Base-by-base conservation (phyloP, 1,140 invertebrate species). In the Agraylea sexmaculata region DNA sequence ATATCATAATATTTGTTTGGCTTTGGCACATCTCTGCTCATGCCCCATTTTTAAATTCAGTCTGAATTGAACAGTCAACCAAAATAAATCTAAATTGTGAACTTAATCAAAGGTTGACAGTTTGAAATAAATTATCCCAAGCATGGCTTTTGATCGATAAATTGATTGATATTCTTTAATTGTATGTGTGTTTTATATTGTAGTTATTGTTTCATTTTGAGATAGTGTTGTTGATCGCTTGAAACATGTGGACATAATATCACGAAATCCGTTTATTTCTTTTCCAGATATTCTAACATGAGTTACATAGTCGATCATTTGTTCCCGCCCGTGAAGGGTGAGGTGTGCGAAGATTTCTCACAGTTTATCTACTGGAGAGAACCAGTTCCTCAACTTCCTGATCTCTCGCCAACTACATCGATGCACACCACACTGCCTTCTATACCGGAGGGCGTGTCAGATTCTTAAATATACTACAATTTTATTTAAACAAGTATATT, bases 291-390 rank as follows among this genome's bases (percentile, higher is more conserved):
- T 64, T 81, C 80, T 31, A 85, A 84, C 58, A 85, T 95, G 80
- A 87, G 84, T 46, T 81, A 87, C 63, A 78, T 94, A 42, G 89
- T 90, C 28, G 91, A 96, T 67, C 88, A 94, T 64, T 76, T 95
- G 58, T 97, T 94, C 60, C 92, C 92, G 40, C 74, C 73, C 13
- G 71, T 74, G 44, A 66, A 69, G 30, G 74, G 75, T 49, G 80
- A 83, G 40, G 72, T 74, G 3, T 75, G 76, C 16, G 80, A 80
- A 51, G 88, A 93, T 57, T 95, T 81, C 65, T 89, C 82, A 36
- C 78, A 83, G 49, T 91, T 91, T 54, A 78, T 81, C 41, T 96
- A 85, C 62, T 96, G 92, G 91, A 75, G 88, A 37, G 78, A 88
- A 41, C 89, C 90, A 6, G 73, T 94, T 49, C 74, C 74, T 0